Evolutionary conservation across 2,888 invertebrate genomes (phyloP).

Genomic region (Linnaemya vulpina): DNA sequence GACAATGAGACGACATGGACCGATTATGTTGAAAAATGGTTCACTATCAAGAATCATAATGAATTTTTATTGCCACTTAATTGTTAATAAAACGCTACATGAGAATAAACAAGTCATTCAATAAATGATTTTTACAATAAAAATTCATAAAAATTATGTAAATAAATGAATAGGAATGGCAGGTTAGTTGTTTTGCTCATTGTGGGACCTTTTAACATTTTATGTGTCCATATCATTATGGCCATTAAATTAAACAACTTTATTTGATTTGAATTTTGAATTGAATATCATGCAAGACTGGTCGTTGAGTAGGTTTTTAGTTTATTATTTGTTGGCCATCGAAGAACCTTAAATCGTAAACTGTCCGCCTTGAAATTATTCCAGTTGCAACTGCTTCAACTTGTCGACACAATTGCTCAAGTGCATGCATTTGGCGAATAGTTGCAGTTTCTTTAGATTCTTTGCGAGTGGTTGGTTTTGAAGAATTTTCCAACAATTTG

Average conservation of each 20-base stretch:
- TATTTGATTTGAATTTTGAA: conserved; percentile 36
- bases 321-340: conserved; percentile 10
- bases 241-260: conserved; percentile 41
- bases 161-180: conserved; percentile 19
- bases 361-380: conserved; percentile 41
- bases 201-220: conserved; percentile 36
- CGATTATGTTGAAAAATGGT: conserved; percentile 61
- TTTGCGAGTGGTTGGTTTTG: neutral
- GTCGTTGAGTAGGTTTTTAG: neutral
- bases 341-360: conserved; percentile 19
- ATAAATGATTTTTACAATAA: conserved; percentile 22
- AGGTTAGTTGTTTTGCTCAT: conserved; percentile 27
- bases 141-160: conserved; percentile 25
- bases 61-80: conserved; percentile 60
- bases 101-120: conserved; percentile 35
- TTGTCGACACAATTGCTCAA: conserved; percentile 30
- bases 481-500: neutral
- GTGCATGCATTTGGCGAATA: conserved; percentile 15
- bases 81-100: conserved; percentile 35
- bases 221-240: conserved; percentile 27
- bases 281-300: neutral
- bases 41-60: conserved; percentile 52
- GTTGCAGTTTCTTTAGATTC: conserved; percentile 19
- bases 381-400: conserved; percentile 29
- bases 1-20: conserved; percentile 56